Conservation (phyloP, 1,140 invertebrate genomes). For the Steinernema khuongi region DNA sequence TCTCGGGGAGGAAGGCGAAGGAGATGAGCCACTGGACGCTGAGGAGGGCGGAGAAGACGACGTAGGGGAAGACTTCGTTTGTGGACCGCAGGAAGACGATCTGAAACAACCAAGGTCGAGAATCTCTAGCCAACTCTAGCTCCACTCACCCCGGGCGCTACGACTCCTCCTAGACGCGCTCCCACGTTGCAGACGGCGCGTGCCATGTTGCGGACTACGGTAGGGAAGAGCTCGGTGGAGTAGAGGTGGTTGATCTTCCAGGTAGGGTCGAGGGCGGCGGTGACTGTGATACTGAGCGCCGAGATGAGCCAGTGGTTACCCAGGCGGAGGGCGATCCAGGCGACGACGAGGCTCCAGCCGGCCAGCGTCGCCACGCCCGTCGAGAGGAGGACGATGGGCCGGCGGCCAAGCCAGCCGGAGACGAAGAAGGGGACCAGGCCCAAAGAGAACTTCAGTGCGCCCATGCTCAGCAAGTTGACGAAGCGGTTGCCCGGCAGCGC, state of each 20-base stretch:
- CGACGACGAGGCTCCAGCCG: constrained; percentile 21
- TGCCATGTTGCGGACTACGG: constrained; percentile 36
- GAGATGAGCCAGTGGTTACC: constrained; percentile 16
- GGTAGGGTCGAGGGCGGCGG: neutral
- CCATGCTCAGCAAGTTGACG: constrained; percentile 48
- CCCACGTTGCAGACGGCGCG: constrained; percentile 33
- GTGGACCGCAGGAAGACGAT: constrained; percentile 22
- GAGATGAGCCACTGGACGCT: constrained; percentile 24
- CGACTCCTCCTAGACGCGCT: constrained; percentile 29
- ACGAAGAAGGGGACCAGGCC: constrained; percentile 30
- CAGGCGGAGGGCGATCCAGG: constrained; percentile 15
- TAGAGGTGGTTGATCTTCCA: constrained; percentile 33
- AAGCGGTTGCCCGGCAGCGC: constrained; percentile 49
- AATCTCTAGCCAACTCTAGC: neutral
- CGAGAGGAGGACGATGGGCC: constrained; percentile 18
- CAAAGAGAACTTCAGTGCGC: constrained; percentile 22
- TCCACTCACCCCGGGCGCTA: constrained; percentile 30
- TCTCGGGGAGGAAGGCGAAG: constrained; percentile 24
- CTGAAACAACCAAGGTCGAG: constrained; percentile 13
- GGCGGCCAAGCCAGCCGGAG: constrained; percentile 19
- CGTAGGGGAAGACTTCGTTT: constrained; percentile 3
- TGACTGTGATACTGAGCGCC: constrained; percentile 5
- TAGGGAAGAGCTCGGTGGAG: constrained; percentile 39
- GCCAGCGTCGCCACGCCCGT: constrained; percentile 20
- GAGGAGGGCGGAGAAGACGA: constrained; percentile 23